Percentiles rank a stretch among this genome's conserved stretches.
phyloP scores from a whole-genome alignment of 2,888 invertebrate species.

The Sericinus montela region DNA sequence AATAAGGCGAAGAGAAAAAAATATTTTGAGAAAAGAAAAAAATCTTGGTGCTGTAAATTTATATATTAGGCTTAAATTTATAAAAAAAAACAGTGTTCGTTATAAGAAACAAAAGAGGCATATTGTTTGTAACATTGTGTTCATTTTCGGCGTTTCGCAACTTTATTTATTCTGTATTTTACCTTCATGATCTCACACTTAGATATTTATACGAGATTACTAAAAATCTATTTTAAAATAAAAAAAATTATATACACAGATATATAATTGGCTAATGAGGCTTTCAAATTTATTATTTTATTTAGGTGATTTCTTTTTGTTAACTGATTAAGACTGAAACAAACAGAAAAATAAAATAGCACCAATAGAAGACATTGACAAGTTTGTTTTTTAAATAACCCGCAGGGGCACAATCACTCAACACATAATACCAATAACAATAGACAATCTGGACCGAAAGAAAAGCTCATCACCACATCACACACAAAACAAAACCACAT shows the following conservation, averaged over 20 bases:
- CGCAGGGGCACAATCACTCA: constrained; percentile 57
- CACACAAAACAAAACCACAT: constrained; percentile 27
- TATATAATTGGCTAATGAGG: constrained; percentile 77
- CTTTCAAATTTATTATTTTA: constrained; percentile 66
- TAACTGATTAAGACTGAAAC: constrained; percentile 69
- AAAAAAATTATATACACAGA: constrained; percentile 62
- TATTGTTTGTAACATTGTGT: constrained; percentile 74
- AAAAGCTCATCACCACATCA: constrained; percentile 32
- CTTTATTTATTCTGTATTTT: constrained; percentile 73
- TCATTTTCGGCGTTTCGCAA: constrained; percentile 71
- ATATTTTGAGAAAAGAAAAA: constrained; percentile 77
- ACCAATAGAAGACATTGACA: constrained; percentile 48
- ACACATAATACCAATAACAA: constrained; percentile 19
- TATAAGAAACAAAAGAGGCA: constrained; percentile 75
- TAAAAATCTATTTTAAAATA: constrained; percentile 58
- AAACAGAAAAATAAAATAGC: constrained; percentile 50
- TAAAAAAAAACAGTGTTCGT: constrained; percentile 70
- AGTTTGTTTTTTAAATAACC: constrained; percentile 40
- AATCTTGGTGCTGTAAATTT: constrained; percentile 80
- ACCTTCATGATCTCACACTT: constrained; percentile 76
- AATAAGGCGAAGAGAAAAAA: constrained; percentile 76
- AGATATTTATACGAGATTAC: constrained; percentile 78
- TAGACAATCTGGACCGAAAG: constrained; percentile 7
- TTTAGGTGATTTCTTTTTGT: constrained; percentile 55
- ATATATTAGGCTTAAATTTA: constrained; percentile 79